Base-by-base conservation (phyloP, 2,888 invertebrate genomes). In the Hirudinaria manillensis region DNA sequence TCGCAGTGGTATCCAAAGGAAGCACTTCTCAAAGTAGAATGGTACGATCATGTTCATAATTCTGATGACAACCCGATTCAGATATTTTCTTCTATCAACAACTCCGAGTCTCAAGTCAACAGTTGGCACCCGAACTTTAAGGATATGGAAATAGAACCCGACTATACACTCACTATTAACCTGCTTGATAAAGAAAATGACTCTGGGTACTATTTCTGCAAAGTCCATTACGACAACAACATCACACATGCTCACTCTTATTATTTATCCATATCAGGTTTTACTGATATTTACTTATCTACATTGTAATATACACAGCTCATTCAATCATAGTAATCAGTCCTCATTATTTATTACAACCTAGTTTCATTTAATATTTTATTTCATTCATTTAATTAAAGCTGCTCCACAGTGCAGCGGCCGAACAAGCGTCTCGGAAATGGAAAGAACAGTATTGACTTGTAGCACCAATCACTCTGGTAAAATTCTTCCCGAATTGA, bases 231-330 rank as follows among this genome's bases (percentile, higher is more conserved):
- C 24, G 56, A 56, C 6, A 72, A 72, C 72, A 72, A 72, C 55
- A 32, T 34, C 27, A 72, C 72, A 24, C 36, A 36, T 13, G 29
- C 55, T 36, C 72, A 72, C 16, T 72, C 72, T 56, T 56, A 72
- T 55, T 72, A 72, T 29, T 55, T 72, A 24, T 56, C 72, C 24
- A 56, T 72, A 27, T 55, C 34, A 72, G 72, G 72, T 72, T 56
- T 55, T 36, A 24, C 13, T 68, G n/a, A 61, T n/a, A 27, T 61
- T 61, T 61, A 61, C n/a, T 61, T 29, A 61, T 61, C 27, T 56
- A 56, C 6, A 13, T 29, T 29, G n/a, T 16, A 19, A 61, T 29
- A 13, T 61, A 61, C 13, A 61, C 29, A 10, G 24, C 24, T 24
- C n/a, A 24, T 2, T 61, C 61, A 27, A 27, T 4, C 61, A 29